Evolutionary conservation across 2,888 invertebrate species (phyloP), one percentile per base, ranked within the genome.

Genomic region (Agrotis puta): DNA sequence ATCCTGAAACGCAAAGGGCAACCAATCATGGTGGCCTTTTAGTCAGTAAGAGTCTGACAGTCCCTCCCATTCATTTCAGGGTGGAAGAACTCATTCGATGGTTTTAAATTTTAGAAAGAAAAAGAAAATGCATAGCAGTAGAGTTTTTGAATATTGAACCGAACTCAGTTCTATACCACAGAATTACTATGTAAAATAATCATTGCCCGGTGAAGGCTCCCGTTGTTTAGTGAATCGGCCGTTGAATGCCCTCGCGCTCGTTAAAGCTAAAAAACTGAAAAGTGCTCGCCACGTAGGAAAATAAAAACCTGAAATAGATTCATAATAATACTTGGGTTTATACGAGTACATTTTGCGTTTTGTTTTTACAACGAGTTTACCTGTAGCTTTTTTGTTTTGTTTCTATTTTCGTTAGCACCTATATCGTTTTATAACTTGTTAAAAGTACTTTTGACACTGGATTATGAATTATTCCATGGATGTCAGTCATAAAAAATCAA

Each of bases 251-350:
- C 57, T 62, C 24, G 22, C 43, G 50, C 14, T 27, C 56, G 57
- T 57, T 67, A 45, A 56, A 7, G 33, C 50, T 61, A 59, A 39
- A 61, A 75, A 59, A 61, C 59, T 76, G 45, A 61, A 73, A 56
- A 74, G 56, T 39, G 48, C 68, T 74, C 43, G 43, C 68, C n/a
- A 54, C 24, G 11, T 20, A 33, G 48, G 7, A 13, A 59, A 66
- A 66, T 73, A n/a, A 58, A 73, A 75, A 56, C 18, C 11, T 59
- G 24, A 56, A 74, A 75, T 27, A 51, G 33, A 56, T 68, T 74
- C 76, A 48, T 39, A 58, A 43, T 59, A 58, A 51, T 27, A 50
- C 18, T 51, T 47, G 22, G 39, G 39, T 39, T 56, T 73, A 56
- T 33, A 2, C n/a, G n/a, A n/a, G n/a, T n/a, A n/a, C n/a, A n/a